Conservation (phyloP, 2,888 invertebrate species). For the Netelia fuscicornis region DNA sequence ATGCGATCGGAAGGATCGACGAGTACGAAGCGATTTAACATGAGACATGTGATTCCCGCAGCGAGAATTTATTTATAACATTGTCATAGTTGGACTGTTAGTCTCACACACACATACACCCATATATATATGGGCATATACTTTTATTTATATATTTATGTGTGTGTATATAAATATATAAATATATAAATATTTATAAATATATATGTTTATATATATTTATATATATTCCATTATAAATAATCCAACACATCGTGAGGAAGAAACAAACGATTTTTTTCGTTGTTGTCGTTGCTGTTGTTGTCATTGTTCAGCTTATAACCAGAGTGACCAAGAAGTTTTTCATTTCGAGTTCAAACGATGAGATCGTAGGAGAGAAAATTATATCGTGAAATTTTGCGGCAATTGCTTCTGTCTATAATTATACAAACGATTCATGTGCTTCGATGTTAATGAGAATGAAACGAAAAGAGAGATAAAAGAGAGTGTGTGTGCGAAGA, state of each 20-base stretch:
- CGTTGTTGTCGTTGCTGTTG: too few species aligned
- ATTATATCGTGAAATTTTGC: constrained; percentile 8
- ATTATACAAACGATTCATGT: constrained; percentile 25
- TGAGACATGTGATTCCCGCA: constrained; percentile 24
- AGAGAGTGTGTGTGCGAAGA: background rate
- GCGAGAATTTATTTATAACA: constrained; percentile 44
- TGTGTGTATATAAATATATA: background rate
- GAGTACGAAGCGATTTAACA: background rate
- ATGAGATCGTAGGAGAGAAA: constrained; percentile 15
- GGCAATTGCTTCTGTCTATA: constrained; percentile 2
- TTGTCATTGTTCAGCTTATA: constrained; percentile 20
- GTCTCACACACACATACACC: background rate
- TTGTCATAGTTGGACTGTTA: constrained; percentile 18
- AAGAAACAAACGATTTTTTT: background rate
- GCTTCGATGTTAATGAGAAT: constrained; percentile 47
- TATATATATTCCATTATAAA: constrained; percentile 23
- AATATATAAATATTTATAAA: constrained; percentile 10
- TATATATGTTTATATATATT: too few species aligned
- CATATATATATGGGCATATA: constrained; percentile 3
- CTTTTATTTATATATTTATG: constrained; percentile 41
- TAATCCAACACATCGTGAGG: constrained; percentile 9
- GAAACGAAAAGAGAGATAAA: background rate
- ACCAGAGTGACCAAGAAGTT: constrained; percentile 11
- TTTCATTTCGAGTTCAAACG: constrained; percentile 15
- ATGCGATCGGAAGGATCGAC: background rate